Evolutionary conservation across 2,888 invertebrate genomes (phyloP).

Genomic region (Eilema depressum): DNA sequence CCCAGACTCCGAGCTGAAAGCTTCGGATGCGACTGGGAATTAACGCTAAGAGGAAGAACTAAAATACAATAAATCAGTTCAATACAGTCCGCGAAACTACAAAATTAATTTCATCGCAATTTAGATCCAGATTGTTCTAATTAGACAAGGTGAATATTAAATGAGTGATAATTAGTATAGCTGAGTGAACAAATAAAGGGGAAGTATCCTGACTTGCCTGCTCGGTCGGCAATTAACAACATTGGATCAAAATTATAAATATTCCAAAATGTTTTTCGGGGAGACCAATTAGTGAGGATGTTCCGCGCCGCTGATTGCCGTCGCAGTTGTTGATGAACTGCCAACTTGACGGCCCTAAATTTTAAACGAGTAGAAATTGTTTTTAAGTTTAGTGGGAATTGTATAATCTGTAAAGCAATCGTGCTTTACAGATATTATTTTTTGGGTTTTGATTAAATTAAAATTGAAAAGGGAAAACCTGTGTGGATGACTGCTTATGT

Average conservation of each 20-base stretch:
- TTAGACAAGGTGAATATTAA: conserved; percentile 34
- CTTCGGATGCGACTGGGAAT: no score
- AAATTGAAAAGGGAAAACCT: neutral
- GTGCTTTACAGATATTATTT: neutral
- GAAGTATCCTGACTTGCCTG: conserved; percentile 21
- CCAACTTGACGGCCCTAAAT: conserved; percentile 33
- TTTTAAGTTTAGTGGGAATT: conserved; percentile 29
- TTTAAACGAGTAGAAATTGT: conserved; percentile 9
- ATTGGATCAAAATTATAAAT: conserved; percentile 41
- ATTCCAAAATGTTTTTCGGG: conserved; percentile 33
- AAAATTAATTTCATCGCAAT: conserved; percentile 33
- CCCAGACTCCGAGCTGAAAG: no score
- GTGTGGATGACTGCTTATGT: neutral
- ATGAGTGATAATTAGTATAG: conserved; percentile 36
- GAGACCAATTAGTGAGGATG: conserved; percentile 45
- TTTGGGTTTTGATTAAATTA: neutral
- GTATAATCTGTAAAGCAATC: no score
- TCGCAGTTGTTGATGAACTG: conserved; percentile 41
- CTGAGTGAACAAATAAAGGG: conserved; percentile 31
- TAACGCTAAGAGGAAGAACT: no score
- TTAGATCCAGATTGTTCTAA: conserved; percentile 18
- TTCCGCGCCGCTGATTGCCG: conserved; percentile 45
- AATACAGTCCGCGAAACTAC: neutral
- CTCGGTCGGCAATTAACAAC: conserved; percentile 29
- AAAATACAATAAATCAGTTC: neutral